phyloP scores from a whole-genome alignment of 2,797 vertebrate genomes.

The Tolypeutes matacus region DNA sequence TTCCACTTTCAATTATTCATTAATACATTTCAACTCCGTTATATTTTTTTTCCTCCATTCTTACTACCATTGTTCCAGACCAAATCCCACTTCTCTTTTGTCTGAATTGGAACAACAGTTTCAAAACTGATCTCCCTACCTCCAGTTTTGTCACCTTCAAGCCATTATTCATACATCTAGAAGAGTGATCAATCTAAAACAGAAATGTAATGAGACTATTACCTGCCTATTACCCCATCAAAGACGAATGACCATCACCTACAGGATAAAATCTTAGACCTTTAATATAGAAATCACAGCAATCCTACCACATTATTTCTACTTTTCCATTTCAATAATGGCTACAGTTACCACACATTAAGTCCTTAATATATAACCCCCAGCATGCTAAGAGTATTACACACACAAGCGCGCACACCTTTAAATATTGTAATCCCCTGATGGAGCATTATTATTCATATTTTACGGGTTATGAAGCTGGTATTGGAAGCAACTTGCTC shows the following conservation, averaged over 20 bases:
- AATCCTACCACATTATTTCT: neutral
- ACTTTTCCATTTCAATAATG: conserved; percentile 34
- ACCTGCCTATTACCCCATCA: neutral
- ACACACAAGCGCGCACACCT: neutral
- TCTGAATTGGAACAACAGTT: neutral
- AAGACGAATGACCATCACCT: neutral
- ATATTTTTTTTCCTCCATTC: neutral
- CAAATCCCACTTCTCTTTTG: neutral
- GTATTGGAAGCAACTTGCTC: neutral
- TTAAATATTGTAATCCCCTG: neutral
- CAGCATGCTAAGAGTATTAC: neutral
- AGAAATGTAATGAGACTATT: conserved; percentile 8
- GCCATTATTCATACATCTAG: neutral
- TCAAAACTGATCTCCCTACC: neutral
- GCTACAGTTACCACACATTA: neutral
- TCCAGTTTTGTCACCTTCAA: neutral
- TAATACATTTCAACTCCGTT: neutral
- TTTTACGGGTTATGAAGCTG: conserved; percentile 36
- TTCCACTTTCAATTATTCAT: neutral
- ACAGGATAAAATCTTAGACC: conserved; percentile 1
- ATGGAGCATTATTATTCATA: neutral
- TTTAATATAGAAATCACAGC: neutral
- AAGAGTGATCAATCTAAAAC: neutral
- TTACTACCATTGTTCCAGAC: neutral
- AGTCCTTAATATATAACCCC: neutral